These are phyloP conservation scores for Prunella himalayana DNA, from an alignment of 2,113 vertebrate species.

Conservation along the genomic window DNA sequence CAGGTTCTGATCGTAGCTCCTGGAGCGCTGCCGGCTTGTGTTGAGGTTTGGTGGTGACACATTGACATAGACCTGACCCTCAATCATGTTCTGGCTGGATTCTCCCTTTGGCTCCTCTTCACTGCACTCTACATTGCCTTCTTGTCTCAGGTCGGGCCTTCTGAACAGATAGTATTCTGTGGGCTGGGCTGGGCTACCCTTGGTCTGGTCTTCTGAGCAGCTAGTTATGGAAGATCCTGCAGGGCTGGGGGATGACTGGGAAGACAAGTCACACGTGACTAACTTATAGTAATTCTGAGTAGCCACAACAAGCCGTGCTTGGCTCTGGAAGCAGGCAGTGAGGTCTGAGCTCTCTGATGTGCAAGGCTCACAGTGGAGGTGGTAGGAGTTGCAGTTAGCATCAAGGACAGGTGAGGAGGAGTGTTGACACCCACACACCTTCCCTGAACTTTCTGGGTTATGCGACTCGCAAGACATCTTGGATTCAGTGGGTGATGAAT, in stretches of 20 bases:
- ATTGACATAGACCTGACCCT: slow-evolving; percentile 93
- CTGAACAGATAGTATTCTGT: slow-evolving; percentile 94
- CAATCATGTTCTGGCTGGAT: slow-evolving; percentile 56
- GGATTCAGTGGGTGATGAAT: slow-evolving; percentile 86
- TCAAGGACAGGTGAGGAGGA: slow-evolving; percentile 85
- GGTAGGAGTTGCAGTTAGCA: slow-evolving; percentile 94
- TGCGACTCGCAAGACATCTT: slow-evolving; percentile 74
- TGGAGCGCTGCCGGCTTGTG: slow-evolving; percentile 79
- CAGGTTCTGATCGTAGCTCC: slow-evolving; percentile 94
- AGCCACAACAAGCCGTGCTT: slow-evolving; percentile 90
- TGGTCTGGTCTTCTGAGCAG: slow-evolving; percentile 90
- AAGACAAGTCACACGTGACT: slow-evolving; percentile 94
- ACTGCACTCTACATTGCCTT: slow-evolving; percentile 43
- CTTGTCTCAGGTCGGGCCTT: slow-evolving; percentile 58
- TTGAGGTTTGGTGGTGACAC: slow-evolving; percentile 80
- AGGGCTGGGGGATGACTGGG: slow-evolving; percentile 93
- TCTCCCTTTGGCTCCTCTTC: slow-evolving; percentile 28
- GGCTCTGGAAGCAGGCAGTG: slow-evolving; percentile 90
- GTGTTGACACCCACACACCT: slow-evolving; percentile 76
- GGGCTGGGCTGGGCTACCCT: slow-evolving; percentile 86
- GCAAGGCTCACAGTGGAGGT: slow-evolving; percentile 74
- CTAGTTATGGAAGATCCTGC: slow-evolving; percentile 91
- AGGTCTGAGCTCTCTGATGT: slow-evolving; percentile 77
- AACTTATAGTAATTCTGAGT: slow-evolving; percentile 99
- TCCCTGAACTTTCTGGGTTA: slow-evolving; percentile 65